Conservation (phyloP, 2,113 vertebrate genomes). For the Cygnus buccinator region DNA sequence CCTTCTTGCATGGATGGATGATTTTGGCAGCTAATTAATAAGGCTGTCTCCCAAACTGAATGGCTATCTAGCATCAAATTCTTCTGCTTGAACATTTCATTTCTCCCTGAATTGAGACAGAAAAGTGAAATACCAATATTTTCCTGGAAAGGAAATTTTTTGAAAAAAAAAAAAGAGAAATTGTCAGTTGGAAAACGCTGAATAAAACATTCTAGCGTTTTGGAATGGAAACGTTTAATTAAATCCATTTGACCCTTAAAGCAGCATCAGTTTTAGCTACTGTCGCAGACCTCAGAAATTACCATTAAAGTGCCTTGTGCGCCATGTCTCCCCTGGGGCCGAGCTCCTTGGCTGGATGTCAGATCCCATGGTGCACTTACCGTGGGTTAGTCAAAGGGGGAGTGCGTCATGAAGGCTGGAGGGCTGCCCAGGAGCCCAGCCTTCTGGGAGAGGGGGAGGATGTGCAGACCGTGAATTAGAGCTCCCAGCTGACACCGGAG, state of each 20-base stretch:
- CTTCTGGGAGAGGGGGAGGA: slow-evolving; percentile 11
- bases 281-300: slow-evolving; percentile 54
- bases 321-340: background rate
- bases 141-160: slow-evolving; percentile 25
- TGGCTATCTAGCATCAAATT: background rate
- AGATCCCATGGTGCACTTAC: slow-evolving; percentile 61
- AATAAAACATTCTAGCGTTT: slow-evolving; percentile 47
- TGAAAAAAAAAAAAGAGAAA: background rate
- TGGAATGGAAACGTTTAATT: slow-evolving; percentile 68
- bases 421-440: slow-evolving; percentile 20
- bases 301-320: background rate
- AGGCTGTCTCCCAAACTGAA: background rate
- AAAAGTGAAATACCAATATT: slow-evolving; percentile 12
- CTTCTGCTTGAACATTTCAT: background rate
- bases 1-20: background rate
- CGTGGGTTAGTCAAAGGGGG: slow-evolving; percentile 29
- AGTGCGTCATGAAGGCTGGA: slow-evolving; percentile 63
- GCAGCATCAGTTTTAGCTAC: slow-evolving; percentile 43
- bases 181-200: slow-evolving; percentile 7
- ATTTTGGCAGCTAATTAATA: background rate
- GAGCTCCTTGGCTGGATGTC: slow-evolving; percentile 33
- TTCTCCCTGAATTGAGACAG: background rate
- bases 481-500: slow-evolving; percentile 59
- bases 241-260: slow-evolving; percentile 62
- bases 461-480: slow-evolving; percentile 26